phyloP scores from a whole-genome alignment of 2,888 invertebrate species.

The Trissolcus brochymenae region DNA sequence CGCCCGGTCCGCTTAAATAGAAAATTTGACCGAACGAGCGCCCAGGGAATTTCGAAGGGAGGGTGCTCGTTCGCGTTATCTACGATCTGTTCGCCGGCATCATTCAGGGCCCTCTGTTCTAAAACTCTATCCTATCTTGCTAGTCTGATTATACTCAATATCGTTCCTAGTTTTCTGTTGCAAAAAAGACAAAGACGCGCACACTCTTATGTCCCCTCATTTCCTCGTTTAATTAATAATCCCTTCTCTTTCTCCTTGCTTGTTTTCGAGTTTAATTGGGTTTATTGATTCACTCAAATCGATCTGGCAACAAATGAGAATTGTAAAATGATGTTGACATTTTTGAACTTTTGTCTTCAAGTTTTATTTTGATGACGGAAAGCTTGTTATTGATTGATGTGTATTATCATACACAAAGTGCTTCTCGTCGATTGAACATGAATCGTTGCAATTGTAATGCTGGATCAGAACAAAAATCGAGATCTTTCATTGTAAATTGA shows the following conservation, averaged over 20 bases:
- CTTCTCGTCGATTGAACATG: no score
- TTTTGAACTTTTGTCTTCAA: no score
- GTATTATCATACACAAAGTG: no score
- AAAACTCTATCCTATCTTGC: background rate
- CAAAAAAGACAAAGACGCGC: background rate
- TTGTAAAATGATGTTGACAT: no score
- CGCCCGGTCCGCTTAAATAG: constrained; percentile 39
- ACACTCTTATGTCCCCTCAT: background rate
- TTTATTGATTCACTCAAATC: constrained; percentile 1
- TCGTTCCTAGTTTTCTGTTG: constrained; percentile 28
- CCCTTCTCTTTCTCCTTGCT: background rate
- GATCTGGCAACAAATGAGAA: no score
- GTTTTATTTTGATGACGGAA: no score
- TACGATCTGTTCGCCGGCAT: constrained; percentile 36
- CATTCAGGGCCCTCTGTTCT: constrained; percentile 8
- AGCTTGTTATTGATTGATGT: no score
- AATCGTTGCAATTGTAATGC: no score
- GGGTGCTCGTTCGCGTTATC: constrained; percentile 39
- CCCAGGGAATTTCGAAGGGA: constrained; percentile 39
- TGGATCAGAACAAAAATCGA: no score
- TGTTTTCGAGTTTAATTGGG: constrained; percentile 2
- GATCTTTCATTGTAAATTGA: constrained; percentile 24
- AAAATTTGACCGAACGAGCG: constrained; percentile 51
- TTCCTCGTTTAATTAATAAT: constrained; percentile 7
- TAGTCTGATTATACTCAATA: constrained; percentile 18